Base-by-base conservation (phyloP, 2,888 invertebrate genomes). In the Sarcophaga carnaria region DNA sequence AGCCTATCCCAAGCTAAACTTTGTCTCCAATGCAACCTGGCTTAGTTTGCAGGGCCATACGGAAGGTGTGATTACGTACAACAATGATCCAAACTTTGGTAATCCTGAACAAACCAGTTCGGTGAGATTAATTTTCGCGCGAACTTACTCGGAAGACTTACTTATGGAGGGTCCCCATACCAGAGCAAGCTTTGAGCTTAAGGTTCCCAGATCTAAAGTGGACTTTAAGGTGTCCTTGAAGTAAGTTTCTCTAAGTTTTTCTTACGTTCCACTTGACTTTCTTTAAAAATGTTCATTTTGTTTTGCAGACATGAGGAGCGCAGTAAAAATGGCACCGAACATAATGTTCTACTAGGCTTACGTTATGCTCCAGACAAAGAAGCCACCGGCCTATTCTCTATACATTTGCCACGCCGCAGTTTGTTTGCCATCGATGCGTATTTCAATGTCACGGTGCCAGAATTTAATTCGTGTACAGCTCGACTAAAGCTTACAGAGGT, bases 1-100 rank as follows among this genome's bases (percentile, higher is more conserved):
- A 0, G 97, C 97, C 0, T 97, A 97, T 93, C 96, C 97, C 0
- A 95, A 95, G 62, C 95, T 96, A 81, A 96, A 97, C 92, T 96
- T 97, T 91, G 95, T 95, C 83, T 94, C 96, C 0, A 94, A 95
- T 69, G 89, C 89, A 3, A 95, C 95, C 88, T 96, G 96, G 94
- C 94, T 97, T 94, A 96, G 95, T 93, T 95, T 96, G 2, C 95
- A 96, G 89, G 96, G 95, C 20, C 97, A 97, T 89, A 93, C 96
- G 0, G 97, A 97, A 90, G 93, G 96, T 25, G 95, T 95, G n/a
- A 93, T 96, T 64, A 96, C 96, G 88, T 94, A 97, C 63, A 96
- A 96, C 86, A 95, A 96, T 14, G 96, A 95, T 4, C 95, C 95
- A 0, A 94, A 95, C 67, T 92, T 95, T 25, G 91, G 92, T 0